A percentile compares a stretch with the other conserved stretches of the same genome.
phyloP scores from a whole-genome alignment of 2,888 invertebrate species.

The Brenthis ino region DNA sequence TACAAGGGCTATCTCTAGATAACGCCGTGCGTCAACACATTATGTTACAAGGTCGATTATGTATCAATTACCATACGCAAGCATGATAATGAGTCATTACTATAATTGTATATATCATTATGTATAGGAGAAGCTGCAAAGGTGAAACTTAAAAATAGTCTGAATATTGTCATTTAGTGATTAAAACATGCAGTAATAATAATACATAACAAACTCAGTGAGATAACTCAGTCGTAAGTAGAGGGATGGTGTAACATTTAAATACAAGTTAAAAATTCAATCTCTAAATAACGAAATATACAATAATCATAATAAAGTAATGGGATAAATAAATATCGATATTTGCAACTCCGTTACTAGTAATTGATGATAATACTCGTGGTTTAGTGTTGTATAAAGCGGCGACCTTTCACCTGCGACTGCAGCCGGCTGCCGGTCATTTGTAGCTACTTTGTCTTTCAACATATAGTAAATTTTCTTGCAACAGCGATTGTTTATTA shows the following conservation, averaged over 20 bases:
- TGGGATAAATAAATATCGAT: not conserved
- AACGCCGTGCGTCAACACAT: slow-evolving; percentile 29
- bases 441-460: not conserved
- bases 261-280: not conserved
- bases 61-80: slow-evolving; percentile 19
- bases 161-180: no score
- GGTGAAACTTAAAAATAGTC: no score
- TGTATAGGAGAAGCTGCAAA: not conserved
- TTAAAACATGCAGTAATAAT: no score
- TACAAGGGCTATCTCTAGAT: slow-evolving; percentile 33
- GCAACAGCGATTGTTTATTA: no score
- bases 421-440: not conserved
- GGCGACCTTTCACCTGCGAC: slow-evolving; percentile 9
- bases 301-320: not conserved
- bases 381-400: not conserved
- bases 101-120: slow-evolving; percentile 28
- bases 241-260: not conserved
- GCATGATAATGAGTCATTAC: slow-evolving; percentile 31
- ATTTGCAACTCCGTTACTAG: not conserved
- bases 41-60: slow-evolving; percentile 34
- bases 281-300: no score
- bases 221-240: no score
- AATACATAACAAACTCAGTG: no score
- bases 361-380: not conserved
- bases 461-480: no score